Evolutionary conservation across 1,140 invertebrate genomes (phyloP).

Genomic region (Drosophila santomea): DNA sequence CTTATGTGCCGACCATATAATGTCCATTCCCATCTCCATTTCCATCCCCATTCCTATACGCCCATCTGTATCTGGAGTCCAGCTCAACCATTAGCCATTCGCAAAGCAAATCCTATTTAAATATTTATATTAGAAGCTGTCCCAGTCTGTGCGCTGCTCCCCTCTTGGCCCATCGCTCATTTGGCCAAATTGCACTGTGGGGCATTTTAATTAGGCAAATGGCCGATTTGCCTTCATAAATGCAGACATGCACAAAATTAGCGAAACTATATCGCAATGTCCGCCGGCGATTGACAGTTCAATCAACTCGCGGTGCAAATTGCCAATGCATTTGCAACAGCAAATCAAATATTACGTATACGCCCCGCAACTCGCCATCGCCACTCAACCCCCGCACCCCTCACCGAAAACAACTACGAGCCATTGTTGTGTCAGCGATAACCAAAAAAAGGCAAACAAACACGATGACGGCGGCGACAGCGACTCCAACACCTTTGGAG

Average conservation of each 20-base stretch:
- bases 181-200: conserved; percentile 45
- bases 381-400: conserved; percentile 31
- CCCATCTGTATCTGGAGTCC: conserved; percentile 1
- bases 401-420: conserved; percentile 33
- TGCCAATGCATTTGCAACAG: conserved; percentile 63
- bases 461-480: conserved; percentile 61
- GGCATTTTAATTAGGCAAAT: conserved; percentile 79
- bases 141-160: conserved; percentile 3
- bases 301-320: conserved; percentile 67
- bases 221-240: conserved; percentile 64
- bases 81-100: conserved; percentile 50
- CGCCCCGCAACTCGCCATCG: conserved; percentile 30
- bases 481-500: conserved; percentile 78
- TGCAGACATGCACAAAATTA: conserved; percentile 69
- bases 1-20: conserved; percentile 35
- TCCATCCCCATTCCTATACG: too few species aligned
- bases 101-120: conserved; percentile 48
- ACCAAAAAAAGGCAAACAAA: conserved; percentile 67
- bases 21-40: not conserved
- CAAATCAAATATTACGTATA: conserved; percentile 82
- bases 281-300: conserved; percentile 73
- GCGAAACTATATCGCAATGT: conserved; percentile 70
- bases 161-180: conserved; percentile 13
- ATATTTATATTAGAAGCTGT: conserved; percentile 62
- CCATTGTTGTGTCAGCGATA: conserved; percentile 80